Percentiles rank a stretch among this genome's conserved stretches.
Evolutionary conservation across 2,113 vertebrate genomes (phyloP).

Genomic region (Corynorhinus townsendii): DNA sequence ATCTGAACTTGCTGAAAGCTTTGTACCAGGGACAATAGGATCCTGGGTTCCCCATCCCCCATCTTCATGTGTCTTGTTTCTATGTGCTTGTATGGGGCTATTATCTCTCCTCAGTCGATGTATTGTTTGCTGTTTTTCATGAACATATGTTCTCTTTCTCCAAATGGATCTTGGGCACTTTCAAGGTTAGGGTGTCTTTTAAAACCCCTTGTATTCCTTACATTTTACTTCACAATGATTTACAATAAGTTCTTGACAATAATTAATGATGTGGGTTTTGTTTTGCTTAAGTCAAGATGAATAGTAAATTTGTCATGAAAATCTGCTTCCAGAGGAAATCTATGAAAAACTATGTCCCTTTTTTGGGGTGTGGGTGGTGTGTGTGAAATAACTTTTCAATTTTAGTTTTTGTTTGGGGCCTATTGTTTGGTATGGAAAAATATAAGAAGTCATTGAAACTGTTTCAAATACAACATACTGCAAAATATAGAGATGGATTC

Average conservation of each 20-base stretch:
- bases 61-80: not conserved
- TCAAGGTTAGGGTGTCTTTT: not conserved
- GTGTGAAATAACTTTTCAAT: not conserved
- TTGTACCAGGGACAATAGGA: fast-evolving
- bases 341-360: not conserved
- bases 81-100: not conserved
- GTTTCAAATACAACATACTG: not conserved
- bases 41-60: fast-evolving
- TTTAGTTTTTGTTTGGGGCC: not conserved
- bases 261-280: not conserved
- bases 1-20: not conserved
- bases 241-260: not conserved
- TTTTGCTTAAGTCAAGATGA: not conserved
- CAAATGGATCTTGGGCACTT: not conserved
- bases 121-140: not conserved
- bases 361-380: not conserved
- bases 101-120: not conserved
- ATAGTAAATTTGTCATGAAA: not conserved
- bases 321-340: not conserved
- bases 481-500: not conserved
- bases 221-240: not conserved
- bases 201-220: not conserved
- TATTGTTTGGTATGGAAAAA: not conserved
- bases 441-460: not conserved
- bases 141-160: not conserved